phyloP scores from a whole-genome alignment of 2,113 vertebrate genomes.

The Charina bottae region DNA sequence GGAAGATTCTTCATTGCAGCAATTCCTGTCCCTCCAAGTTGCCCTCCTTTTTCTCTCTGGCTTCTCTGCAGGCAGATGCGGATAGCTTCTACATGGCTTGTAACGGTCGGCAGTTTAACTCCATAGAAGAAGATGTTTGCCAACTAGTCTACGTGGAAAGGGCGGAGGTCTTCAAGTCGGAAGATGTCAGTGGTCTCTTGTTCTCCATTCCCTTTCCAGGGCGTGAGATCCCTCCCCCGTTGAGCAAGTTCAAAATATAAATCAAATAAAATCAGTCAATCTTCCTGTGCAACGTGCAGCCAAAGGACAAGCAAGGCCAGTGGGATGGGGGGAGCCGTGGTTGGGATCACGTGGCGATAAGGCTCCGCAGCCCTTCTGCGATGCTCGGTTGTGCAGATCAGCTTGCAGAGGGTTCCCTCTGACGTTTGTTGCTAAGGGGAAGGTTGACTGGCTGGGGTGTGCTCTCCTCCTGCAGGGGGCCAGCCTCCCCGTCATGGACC shows the following conservation, averaged over 20 bases:
- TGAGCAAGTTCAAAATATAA: too few relatives aligned
- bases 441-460: background rate
- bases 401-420: background rate
- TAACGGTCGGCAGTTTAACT: slow-evolving; percentile 96
- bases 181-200: slow-evolving; percentile 77
- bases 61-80: slow-evolving; percentile 82
- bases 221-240: background rate
- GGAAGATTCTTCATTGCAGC: background rate
- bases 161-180: slow-evolving; percentile 94
- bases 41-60: background rate
- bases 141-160: slow-evolving; percentile 96
- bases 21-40: background rate
- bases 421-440: background rate
- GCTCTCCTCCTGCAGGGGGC: slow-evolving; percentile 81
- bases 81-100: slow-evolving; percentile 94
- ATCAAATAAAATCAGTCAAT: too few relatives aligned
- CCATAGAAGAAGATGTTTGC: slow-evolving; percentile 96
- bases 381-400: too few relatives aligned
- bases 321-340: background rate
- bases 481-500: slow-evolving; percentile 96
- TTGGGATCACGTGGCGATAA: background rate
- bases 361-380: background rate
- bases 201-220: background rate
- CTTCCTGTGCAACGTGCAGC: background rate
- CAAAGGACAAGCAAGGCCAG: background rate